Conservation (phyloP, 2,797 vertebrate species). For the Rousettus madagascariensis region DNA sequence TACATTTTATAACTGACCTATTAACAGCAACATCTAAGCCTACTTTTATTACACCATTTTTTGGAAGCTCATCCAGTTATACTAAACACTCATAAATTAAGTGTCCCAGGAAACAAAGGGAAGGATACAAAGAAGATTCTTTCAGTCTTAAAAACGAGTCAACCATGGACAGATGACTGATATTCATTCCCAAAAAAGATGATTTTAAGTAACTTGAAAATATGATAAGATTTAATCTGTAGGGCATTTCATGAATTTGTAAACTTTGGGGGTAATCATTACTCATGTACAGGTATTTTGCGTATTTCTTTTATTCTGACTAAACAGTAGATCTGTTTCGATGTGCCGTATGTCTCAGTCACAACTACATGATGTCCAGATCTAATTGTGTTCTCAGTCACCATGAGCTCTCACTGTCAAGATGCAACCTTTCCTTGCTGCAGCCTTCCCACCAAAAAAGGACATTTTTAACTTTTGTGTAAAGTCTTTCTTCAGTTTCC, state of each 20-base stretch:
- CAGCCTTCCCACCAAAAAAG: conserved; percentile 82
- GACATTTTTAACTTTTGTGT: conserved; percentile 86
- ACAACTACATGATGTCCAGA: conserved; percentile 77
- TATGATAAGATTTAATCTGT: conserved; percentile 76
- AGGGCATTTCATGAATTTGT: conserved; percentile 82
- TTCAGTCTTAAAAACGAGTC: conserved; percentile 80
- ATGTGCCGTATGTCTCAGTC: conserved; percentile 71
- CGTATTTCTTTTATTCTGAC: conserved; percentile 78
- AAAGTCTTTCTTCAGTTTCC: conserved; percentile 87
- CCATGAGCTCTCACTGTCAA: conserved; percentile 80
- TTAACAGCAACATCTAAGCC: conserved; percentile 73
- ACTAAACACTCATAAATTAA: conserved; percentile 84
- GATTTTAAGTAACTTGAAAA: conserved; percentile 81
- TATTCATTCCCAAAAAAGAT: conserved; percentile 80
- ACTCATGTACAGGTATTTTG: conserved; percentile 86
- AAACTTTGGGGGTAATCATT: conserved; percentile 82
- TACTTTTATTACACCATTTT: conserved; percentile 81
- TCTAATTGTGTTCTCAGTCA: conserved; percentile 84
- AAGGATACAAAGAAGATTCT: conserved; percentile 50
- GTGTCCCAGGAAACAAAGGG: conserved; percentile 79
- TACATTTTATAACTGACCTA: conserved; percentile 74
- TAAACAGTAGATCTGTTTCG: conserved; percentile 74
- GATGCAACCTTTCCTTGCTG: conserved; percentile 78
- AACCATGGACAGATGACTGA: conserved; percentile 80
- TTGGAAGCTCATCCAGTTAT: conserved; percentile 79